A percentile compares a stretch with the other conserved stretches of the same genome.
phyloP scores from a whole-genome alignment of 2,888 invertebrate genomes.

The Spicauda simplicius region DNA sequence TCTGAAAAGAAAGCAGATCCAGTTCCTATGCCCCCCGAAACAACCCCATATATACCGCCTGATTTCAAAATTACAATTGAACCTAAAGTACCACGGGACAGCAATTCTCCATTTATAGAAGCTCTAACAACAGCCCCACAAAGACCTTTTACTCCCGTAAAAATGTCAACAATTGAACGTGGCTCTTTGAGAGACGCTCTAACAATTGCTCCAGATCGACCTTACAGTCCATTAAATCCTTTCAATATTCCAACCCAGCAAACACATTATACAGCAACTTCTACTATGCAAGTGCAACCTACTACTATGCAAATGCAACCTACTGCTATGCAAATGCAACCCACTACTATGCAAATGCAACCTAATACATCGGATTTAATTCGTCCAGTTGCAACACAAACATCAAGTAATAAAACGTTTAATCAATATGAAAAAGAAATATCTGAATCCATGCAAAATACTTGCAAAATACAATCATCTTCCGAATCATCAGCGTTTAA shows the following conservation, averaged over 20 bases:
- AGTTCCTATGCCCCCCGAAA: slow-evolving; percentile 87
- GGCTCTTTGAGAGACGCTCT: slow-evolving; percentile 85
- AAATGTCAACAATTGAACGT: slow-evolving; percentile 73
- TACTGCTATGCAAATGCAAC: no score
- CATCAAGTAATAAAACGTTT: slow-evolving; percentile 17
- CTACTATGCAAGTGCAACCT: slow-evolving; percentile 54
- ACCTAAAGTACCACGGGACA: slow-evolving; percentile 72
- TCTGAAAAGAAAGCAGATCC: slow-evolving; percentile 76
- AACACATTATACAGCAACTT: slow-evolving; percentile 50
- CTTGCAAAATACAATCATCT: slow-evolving; percentile 68
- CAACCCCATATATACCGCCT: slow-evolving; percentile 88
- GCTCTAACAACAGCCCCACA: slow-evolving; percentile 89
- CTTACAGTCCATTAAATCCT: slow-evolving; percentile 82
- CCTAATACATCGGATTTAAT: slow-evolving; percentile 61
- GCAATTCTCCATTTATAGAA: slow-evolving; percentile 85
- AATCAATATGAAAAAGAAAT: slow-evolving; percentile 50
- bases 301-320: slow-evolving; percentile 34
- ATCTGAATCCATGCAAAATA: slow-evolving; percentile 70
- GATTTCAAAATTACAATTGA: slow-evolving; percentile 85
- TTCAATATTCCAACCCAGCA: slow-evolving; percentile 72
- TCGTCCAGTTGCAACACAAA: slow-evolving; percentile 66
- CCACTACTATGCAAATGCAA: slow-evolving; percentile 50
- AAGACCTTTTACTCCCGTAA: slow-evolving; percentile 85
- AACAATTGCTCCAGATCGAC: slow-evolving; percentile 86
- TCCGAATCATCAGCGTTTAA: slow-evolving; percentile 76